Evolutionary conservation across 2,797 vertebrate genomes (phyloP).

Genomic region (Tokudaia muenninki): DNA sequence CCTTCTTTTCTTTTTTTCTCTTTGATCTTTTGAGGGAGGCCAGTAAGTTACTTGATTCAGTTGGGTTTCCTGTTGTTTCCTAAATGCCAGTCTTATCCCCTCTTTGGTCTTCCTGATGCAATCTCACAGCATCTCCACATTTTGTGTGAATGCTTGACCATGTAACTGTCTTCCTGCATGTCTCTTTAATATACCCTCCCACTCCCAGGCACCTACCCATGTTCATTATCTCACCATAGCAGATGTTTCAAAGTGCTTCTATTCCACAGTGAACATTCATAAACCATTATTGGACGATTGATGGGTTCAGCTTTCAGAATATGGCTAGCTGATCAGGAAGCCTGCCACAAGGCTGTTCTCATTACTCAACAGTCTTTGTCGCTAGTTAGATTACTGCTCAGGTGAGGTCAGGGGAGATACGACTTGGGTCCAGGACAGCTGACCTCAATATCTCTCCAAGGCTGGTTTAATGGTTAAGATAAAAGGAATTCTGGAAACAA

Average conservation of each 20-base stretch:
- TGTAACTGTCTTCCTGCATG: neutral
- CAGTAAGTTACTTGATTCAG: neutral
- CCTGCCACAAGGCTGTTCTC: constrained; percentile 51
- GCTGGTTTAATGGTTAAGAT: constrained; percentile 79
- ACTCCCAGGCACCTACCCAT: constrained; percentile 28
- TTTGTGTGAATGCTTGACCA: neutral
- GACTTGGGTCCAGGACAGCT: constrained; percentile 70
- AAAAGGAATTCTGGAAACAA: constrained; percentile 80
- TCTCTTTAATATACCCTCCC: constrained; percentile 35
- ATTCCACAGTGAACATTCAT: constrained; percentile 45
- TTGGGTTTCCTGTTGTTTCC: neutral
- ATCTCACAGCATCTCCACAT: neutral
- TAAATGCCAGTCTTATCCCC: neutral
- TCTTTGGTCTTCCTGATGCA: neutral
- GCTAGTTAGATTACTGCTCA: constrained; percentile 69
- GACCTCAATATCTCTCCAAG: constrained; percentile 80
- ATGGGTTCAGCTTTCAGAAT: constrained; percentile 28
- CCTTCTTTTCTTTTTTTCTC: neutral
- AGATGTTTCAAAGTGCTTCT: constrained; percentile 63
- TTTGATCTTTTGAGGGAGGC: neutral
- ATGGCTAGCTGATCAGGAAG: constrained; percentile 56
- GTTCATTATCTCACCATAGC: constrained; percentile 65
- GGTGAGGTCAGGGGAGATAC: constrained; percentile 73
- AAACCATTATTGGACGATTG: constrained; percentile 42
- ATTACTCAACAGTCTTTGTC: constrained; percentile 65